Percentiles rank a stretch among this genome's conserved stretches.
phyloP scores from a whole-genome alignment of 2,797 vertebrate species.

The Aratinga solstitialis region DNA sequence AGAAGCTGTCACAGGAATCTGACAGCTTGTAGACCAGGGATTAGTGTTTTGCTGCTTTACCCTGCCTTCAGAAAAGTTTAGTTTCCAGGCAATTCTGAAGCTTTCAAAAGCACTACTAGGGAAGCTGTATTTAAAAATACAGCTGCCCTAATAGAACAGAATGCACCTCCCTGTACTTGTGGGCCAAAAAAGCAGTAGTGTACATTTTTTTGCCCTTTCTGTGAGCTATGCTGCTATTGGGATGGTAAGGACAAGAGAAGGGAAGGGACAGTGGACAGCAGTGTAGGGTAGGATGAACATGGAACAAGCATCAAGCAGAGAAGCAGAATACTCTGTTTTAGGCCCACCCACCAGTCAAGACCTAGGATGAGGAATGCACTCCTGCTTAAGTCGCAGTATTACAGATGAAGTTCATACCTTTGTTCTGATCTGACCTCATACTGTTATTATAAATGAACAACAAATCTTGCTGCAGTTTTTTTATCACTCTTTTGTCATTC shows the following conservation, averaged over 20 bases:
- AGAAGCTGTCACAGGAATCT: conserved; percentile 7
- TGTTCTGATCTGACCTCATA: background rate
- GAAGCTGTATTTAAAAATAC: background rate
- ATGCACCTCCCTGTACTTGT: background rate
- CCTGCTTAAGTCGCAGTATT: background rate
- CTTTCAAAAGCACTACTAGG: background rate
- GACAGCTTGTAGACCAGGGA: background rate
- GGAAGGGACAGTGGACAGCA: background rate
- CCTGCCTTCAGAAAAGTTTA: background rate
- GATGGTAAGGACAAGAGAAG: background rate
- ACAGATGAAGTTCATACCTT: background rate
- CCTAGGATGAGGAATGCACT: background rate
- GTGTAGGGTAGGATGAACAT: fast-evolving
- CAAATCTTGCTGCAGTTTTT: conserved; percentile 8
- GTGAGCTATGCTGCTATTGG: background rate
- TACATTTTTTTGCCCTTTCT: background rate
- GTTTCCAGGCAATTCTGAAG: background rate
- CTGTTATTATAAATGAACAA: conserved; percentile 5
- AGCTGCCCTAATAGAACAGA: background rate
- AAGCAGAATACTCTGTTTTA: background rate
- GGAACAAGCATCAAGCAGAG: background rate
- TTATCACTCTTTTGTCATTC: conserved; percentile 35
- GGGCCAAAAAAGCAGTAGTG: background rate
- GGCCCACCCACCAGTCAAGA: fast-evolving
- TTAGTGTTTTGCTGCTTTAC: background rate